A percentile compares a stretch with the other conserved stretches of the same genome.
Conservation (phyloP, 2,797 vertebrate species). For the Enoplosus armatus region DNA sequence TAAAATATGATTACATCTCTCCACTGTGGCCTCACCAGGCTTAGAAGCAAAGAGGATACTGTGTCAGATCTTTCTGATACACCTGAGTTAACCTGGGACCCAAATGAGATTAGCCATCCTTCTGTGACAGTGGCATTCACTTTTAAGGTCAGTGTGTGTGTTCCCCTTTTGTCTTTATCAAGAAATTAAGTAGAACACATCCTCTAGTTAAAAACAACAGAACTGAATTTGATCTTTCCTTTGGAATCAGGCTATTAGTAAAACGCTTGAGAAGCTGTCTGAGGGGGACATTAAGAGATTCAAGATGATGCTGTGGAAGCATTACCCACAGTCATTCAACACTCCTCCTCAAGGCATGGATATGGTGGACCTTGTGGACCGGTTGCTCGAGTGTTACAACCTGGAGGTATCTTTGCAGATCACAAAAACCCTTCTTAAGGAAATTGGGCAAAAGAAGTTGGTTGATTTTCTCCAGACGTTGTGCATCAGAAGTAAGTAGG, state of each 20-base stretch:
- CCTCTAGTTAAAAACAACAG: neutral
- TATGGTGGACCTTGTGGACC: constrained; percentile 79
- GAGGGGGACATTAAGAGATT: constrained; percentile 46
- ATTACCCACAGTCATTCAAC: constrained; percentile 73
- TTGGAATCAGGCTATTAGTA: constrained; percentile 70
- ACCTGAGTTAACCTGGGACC: constrained; percentile 51
- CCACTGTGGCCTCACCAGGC: constrained; percentile 48
- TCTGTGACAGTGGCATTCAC: constrained; percentile 78
- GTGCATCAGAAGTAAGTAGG: constrained; percentile 77
- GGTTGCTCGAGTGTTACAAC: constrained; percentile 74
- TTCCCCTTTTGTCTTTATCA: neutral
- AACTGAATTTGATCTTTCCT: constrained; percentile 25
- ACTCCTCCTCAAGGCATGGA: constrained; percentile 68
- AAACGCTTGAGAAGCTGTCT: constrained; percentile 60
- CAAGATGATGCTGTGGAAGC: constrained; percentile 73
- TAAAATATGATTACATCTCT: constrained; percentile 17
- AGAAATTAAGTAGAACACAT: neutral
- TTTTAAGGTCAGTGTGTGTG: constrained; percentile 72
- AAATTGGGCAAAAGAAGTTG: constrained; percentile 57
- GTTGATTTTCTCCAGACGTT: constrained; percentile 59
- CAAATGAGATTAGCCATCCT: constrained; percentile 64
- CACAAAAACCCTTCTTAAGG: constrained; percentile 65
- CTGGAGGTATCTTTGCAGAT: constrained; percentile 75
- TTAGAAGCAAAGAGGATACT: constrained; percentile 20
- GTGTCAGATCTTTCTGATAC: constrained; percentile 12